Evolutionary conservation across 2,888 invertebrate genomes (phyloP).

Genomic region (Ommatoiulus sabulosus): DNA sequence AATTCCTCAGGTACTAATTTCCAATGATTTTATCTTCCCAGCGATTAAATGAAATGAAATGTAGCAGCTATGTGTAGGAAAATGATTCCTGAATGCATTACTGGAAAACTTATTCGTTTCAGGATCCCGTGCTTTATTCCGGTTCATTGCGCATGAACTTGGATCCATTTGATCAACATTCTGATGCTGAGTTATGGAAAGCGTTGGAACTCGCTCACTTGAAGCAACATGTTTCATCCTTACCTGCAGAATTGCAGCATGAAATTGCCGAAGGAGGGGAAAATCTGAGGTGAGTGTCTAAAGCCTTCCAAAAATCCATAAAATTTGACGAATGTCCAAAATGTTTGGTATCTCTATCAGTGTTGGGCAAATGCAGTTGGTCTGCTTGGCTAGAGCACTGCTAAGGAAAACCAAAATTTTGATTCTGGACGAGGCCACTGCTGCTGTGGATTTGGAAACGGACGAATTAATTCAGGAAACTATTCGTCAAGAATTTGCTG

Average conservation of each 20-base stretch:
- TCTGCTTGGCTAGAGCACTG: conserved; percentile 70
- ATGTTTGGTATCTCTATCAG: conserved; percentile 63
- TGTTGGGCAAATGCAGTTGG: conserved; percentile 70
- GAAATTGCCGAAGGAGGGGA: conserved; percentile 76
- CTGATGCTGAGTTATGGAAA: conserved; percentile 72
- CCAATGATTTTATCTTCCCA: too few relatives aligned
- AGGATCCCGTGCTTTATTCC: conserved; percentile 65
- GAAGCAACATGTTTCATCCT: conserved; percentile 66
- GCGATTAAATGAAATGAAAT: too few relatives aligned
- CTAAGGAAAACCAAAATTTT: conserved; percentile 69
- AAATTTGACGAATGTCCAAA: not conserved
- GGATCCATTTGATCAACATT: conserved; percentile 66
- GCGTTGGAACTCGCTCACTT: conserved; percentile 72
- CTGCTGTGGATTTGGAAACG: conserved; percentile 71
- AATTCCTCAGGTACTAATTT: conserved; percentile 70
- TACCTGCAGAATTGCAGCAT: conserved; percentile 66
- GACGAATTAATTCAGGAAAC: conserved; percentile 76
- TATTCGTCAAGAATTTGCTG: conserved; percentile 85
- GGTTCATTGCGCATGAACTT: conserved; percentile 52
- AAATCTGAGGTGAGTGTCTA: conserved; percentile 72
- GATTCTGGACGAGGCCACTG: conserved; percentile 72
- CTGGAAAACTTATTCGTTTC: conserved; percentile 56
- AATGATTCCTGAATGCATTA: too few relatives aligned
- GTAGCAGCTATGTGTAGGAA: too few relatives aligned
- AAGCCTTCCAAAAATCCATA: not conserved